phyloP scores from a whole-genome alignment of 2,888 invertebrate genomes.

The Notodonta dromedarius region DNA sequence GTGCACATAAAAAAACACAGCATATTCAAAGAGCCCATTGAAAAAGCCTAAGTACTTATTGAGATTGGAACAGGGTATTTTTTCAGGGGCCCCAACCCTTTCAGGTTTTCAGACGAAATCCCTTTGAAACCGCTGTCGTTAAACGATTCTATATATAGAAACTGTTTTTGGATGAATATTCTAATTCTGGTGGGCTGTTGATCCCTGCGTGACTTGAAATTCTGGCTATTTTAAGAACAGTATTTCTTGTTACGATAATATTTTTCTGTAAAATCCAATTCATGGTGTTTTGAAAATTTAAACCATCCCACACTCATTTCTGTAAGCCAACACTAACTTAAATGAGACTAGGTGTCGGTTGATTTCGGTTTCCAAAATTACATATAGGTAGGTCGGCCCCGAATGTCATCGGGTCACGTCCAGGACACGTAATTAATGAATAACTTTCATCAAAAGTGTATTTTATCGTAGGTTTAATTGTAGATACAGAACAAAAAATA shows the following conservation, averaged over 20 bases:
- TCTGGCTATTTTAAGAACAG: background rate
- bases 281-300: too few relatives aligned
- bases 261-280: background rate
- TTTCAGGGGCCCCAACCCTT: conserved; percentile 6
- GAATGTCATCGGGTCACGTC: too few relatives aligned
- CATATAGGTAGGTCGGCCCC: too few relatives aligned
- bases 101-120: background rate
- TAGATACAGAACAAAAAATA: background rate
- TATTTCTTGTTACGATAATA: background rate
- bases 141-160: background rate
- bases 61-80: background rate
- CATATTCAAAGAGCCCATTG: background rate
- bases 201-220: background rate
- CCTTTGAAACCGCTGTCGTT: conserved; percentile 2
- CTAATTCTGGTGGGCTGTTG: conserved; percentile 1
- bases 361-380: too few relatives aligned
- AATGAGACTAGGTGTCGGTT: too few relatives aligned
- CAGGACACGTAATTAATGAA: too few relatives aligned
- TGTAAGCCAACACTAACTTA: too few relatives aligned
- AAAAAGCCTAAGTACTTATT: conserved; percentile 3
- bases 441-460: too few relatives aligned
- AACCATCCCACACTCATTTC: too few relatives aligned
- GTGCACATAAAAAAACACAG: background rate
- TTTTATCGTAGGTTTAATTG: too few relatives aligned
- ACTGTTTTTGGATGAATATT: background rate